Base-by-base conservation (phyloP, 2,797 vertebrate genomes). In the Chelon labrosus region DNA sequence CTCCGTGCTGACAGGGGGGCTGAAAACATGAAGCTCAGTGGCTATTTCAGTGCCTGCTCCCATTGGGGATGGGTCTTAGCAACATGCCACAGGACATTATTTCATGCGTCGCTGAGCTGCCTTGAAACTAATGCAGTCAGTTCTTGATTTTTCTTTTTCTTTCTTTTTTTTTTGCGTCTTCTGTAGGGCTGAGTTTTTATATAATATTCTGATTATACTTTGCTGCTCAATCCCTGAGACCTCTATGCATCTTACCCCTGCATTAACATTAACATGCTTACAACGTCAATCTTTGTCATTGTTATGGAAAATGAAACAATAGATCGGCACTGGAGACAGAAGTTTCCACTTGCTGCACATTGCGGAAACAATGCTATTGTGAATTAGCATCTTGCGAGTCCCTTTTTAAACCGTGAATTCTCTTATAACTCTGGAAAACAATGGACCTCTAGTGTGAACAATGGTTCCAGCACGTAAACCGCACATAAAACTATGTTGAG, bases 61-160 rank as follows among this genome's bases (percentile, higher is more conserved):
- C 93, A 82, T 85, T 42, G 76, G 92, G 88, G 83, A 91, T 85
- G 80, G 82, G 86, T 92, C 90, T 94, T 91, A 94, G 91, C 91
- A 92, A 92, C 87, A 85, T 66, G 86, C 91, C 92, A 89, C 77
- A 92, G 94, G 93, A 95, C 93, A 94, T 96, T 92, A 96, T 96
- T 96, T 96, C 93, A 95, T 95, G 95, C 94, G 93, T 95, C 91
- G 87, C 91, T 95, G 93, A 94, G 80, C 92, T 90, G 91, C 89
- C 91, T 94, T 93, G 73, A 93, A 96, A 94, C 93, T 91, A 93
- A 94, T 93, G 94, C 94, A 93, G 84, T 77, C 94, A 92, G 83
- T 82, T 73, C 90, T 82, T 88, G 79, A 84, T 47, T 58, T 52
- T 93, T 93, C 87, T 89, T 93, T 93, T 93, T 93, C 87, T 89